phyloP scores from a whole-genome alignment of 2,113 vertebrate species.

The Antigone vipio region DNA sequence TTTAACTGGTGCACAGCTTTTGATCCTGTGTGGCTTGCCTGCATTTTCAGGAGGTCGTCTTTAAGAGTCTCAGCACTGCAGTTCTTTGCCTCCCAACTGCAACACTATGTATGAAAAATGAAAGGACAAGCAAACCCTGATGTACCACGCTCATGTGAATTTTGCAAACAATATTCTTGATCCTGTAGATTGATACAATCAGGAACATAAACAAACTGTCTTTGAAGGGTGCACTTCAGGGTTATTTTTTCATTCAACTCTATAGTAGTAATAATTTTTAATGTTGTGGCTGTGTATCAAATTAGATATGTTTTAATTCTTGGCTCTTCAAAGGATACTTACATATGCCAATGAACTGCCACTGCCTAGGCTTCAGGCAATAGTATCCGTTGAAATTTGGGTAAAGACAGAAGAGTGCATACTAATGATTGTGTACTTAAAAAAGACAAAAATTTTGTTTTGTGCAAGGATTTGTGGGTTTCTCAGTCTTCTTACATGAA shows the following conservation, averaged over 20 bases:
- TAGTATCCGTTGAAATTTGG: not conserved
- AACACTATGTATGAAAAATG: not conserved
- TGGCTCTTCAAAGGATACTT: not conserved
- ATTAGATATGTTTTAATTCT: slow-evolving; percentile 2
- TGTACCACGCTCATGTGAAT: not conserved
- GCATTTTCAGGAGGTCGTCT: not conserved
- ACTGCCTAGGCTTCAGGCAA: not conserved
- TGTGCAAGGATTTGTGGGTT: not conserved
- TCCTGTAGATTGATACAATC: not conserved
- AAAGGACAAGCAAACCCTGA: not conserved
- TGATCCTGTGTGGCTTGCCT: not conserved
- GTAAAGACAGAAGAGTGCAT: not conserved
- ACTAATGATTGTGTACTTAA: not conserved
- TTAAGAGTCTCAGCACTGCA: not conserved
- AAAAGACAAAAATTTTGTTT: not conserved
- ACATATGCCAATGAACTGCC: not conserved
- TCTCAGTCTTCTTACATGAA: not conserved
- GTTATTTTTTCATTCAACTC: not conserved
- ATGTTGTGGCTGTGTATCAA: not conserved
- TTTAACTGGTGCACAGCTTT: not conserved
- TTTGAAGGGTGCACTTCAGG: not conserved
- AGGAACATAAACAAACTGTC: not conserved
- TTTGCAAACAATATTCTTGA: not conserved
- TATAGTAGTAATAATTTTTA: not conserved
- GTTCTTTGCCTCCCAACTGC: not conserved